These are phyloP conservation scores for Allophyes oxyacanthae DNA, from an alignment of 2,888 invertebrate genomes.

Conservation along the genomic window DNA sequence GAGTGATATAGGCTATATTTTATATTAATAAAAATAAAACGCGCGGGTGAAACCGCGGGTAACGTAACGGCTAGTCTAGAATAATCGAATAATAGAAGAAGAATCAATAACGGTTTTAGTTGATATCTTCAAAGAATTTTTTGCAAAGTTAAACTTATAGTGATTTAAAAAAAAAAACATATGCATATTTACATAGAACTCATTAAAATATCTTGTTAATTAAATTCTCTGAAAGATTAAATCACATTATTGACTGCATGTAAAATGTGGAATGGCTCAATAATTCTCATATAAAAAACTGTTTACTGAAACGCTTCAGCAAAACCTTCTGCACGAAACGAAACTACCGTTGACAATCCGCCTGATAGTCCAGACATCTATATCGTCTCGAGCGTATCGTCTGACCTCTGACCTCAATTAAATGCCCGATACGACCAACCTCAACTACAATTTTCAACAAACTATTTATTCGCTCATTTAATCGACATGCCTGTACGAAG, in stretches of 20 bases:
- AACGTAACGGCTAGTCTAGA: too few relatives aligned
- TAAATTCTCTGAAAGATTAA: too few relatives aligned
- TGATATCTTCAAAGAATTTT: too few relatives aligned
- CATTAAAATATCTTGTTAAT: not conserved
- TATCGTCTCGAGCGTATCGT: slow-evolving; percentile 52
- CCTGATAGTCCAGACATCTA: slow-evolving; percentile 43
- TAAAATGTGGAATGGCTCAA: not conserved
- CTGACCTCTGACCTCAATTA: slow-evolving; percentile 64
- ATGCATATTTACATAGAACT: too few relatives aligned
- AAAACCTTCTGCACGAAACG: slow-evolving; percentile 32
- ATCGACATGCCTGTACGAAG: slow-evolving; percentile 32
- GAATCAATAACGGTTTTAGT: too few relatives aligned
- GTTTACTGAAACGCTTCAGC: not conserved
- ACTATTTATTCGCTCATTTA: slow-evolving; percentile 60
- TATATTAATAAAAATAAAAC: too few relatives aligned
- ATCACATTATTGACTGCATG: too few relatives aligned
- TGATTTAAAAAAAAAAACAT: too few relatives aligned
- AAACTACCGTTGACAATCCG: slow-evolving; percentile 41
- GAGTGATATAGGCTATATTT: too few relatives aligned
- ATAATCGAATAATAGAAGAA: too few relatives aligned
- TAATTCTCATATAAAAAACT: slow-evolving; percentile 13
- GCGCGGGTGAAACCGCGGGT: too few relatives aligned
- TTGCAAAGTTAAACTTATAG: too few relatives aligned
- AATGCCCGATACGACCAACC: slow-evolving; percentile 58
- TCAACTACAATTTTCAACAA: slow-evolving; percentile 51